Base-by-base conservation (phyloP, 2,888 invertebrate genomes). In the Crocallis elinguaria region DNA sequence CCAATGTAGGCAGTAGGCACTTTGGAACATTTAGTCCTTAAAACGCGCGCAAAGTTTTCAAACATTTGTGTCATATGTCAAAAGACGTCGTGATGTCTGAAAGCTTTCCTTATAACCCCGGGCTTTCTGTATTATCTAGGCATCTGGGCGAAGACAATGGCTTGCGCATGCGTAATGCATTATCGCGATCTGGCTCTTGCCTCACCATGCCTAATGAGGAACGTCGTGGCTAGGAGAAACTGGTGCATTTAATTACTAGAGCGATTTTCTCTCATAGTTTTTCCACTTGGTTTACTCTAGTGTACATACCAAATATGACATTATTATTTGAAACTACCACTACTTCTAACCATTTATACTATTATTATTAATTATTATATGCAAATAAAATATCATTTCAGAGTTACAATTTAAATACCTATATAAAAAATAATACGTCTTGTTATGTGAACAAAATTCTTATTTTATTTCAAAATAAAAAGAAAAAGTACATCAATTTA, bases 201-300 rank as follows among this genome's bases (percentile, higher is more conserved):
- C 76, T 86, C 86, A 88, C 83, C 77, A 75, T 82, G 82, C 86
- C 84, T 90, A 90, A 90, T 90, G 88, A 89, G 87, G 75, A 84
- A 73, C 73, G 72, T 37, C 13, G 45, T 41, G 37, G 7, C 30
- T 11, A 27, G 19, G 48, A 48, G 53, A 38, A 37, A 33, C n/a
- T 17, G 48, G 42, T 3, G 3, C 30, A 7, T 14, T 8, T 32
- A 42, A 41, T 46, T 41, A 52, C 42, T n/a, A 19, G 21, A 23
- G 21, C 13, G 19, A 9, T 13, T 30, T 36, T 19, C 5, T 17
- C 16, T 21, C 17, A 25, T 25, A 4, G 36, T 19, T 21, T 36
- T 19, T 19, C 19, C 9, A 2, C 6, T 12, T n/a, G n/a, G 27
- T n/a, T 12, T 12, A 9, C 5, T 2, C 2, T 27, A 27, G 27